Base-by-base conservation (phyloP, 1,140 invertebrate genomes). In the Drosophila sp. region DNA sequence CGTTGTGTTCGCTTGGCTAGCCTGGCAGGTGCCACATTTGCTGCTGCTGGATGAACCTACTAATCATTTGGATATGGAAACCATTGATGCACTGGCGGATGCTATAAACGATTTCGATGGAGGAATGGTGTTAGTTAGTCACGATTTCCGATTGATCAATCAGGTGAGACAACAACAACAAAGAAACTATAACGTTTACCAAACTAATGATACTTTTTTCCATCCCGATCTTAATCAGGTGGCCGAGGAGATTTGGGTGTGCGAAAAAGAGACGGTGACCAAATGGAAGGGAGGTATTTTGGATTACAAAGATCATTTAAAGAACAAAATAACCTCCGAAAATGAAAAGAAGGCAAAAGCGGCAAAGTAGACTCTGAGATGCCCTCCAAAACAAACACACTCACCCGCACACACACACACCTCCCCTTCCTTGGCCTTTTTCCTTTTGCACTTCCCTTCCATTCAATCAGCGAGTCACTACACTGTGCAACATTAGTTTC, bases 41-140 rank as follows among this genome's bases (percentile, higher is more conserved):
- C 93, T 99, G 44, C 93, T 99, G 4, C 93, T 99, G 30, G 98
- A 99, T 92, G 98, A 99, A 95, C 99, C 98, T 78, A 99, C 98
- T 27, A 99, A 99, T 95, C 98, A 99, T 92, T 95, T 99, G 92
- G 99, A 99, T 91, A 99, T 99, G 96, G 99, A 99, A 93, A 99
- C 98, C 0, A 99, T 99, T 72, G 99, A 99, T 93, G 97, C 98
- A 0, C 93, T 99, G 6, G 99, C 98, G 7, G 98, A 99, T 72
- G 99, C 99, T 23, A 97, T 99, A 62, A 99, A 98, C 91, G 97
- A 98, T 79, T 99, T 99, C 92, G 97, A 98, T 84, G 99, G 99
- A 35, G 99, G 99, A 73, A 96, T 99, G 95, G 97, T 99, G 25
- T 93, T 99, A 5, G 98, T 99, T 87, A 97, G 96, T 93, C 98